phyloP scores from a whole-genome alignment of 2,888 invertebrate species.

The Stenolophus ochropezus region DNA sequence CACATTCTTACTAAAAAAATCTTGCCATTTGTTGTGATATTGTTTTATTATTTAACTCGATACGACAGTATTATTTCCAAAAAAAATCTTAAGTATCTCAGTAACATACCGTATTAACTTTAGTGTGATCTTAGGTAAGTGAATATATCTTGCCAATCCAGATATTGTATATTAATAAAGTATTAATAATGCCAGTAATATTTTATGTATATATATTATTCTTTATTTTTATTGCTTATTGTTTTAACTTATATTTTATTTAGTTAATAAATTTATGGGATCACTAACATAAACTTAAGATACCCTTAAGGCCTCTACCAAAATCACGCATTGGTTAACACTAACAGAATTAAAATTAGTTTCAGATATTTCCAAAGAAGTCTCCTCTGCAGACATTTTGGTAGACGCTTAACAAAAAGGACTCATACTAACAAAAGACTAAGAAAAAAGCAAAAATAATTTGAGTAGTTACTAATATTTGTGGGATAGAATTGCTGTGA shows the following conservation, averaged over 20 bases:
- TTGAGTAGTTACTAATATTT: slow-evolving; percentile 7
- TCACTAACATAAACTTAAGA: neutral
- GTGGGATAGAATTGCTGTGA: slow-evolving; percentile 18
- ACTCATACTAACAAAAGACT: slow-evolving; percentile 24
- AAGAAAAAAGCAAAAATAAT: slow-evolving; percentile 8
- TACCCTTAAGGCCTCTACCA: slow-evolving; percentile 3
- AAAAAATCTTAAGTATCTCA: neutral
- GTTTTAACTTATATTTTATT: slow-evolving; percentile 6
- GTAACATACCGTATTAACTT: neutral
- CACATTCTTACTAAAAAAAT: neutral
- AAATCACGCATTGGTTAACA: neutral
- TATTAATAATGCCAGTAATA: neutral
- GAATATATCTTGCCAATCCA: neutral
- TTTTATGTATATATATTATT: neutral
- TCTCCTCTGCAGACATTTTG: slow-evolving; percentile 5
- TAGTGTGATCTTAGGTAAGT: neutral
- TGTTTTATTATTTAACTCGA: neutral
- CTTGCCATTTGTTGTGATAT: neutral
- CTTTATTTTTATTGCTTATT: neutral
- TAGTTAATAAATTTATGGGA: neutral
- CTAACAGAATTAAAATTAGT: slow-evolving; percentile 22
- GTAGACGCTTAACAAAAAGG: slow-evolving; percentile 33
- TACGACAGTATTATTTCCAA: neutral
- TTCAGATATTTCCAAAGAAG: slow-evolving; percentile 20
- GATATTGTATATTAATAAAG: neutral